Conservation (phyloP, 2,888 invertebrate species). For the Lampropteryx suffumata region DNA sequence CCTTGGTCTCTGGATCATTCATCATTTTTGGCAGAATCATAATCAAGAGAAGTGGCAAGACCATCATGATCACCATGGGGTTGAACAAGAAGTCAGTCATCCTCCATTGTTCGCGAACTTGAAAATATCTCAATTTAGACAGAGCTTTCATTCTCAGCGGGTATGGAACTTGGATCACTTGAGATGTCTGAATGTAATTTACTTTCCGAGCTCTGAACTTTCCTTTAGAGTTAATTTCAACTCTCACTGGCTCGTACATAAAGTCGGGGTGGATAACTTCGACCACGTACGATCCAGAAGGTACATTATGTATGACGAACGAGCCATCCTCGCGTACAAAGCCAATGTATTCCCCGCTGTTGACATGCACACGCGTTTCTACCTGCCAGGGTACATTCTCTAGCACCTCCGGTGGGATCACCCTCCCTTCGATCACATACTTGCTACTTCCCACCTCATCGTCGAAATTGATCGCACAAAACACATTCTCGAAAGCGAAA, state of each 20-base stretch:
- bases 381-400: constrained; percentile 87
- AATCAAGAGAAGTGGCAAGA: constrained; percentile 93
- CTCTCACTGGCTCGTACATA: constrained; percentile 95
- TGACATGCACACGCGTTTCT: constrained; percentile 90
- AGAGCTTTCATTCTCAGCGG: constrained; percentile 94
- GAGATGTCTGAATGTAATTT: constrained; percentile 95
- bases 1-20: constrained; percentile 98
- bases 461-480: constrained; percentile 56
- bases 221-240: constrained; percentile 98
- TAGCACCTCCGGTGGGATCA: constrained; percentile 87
- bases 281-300: constrained; percentile 96
- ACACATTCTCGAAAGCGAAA: constrained; percentile 34
- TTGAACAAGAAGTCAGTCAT: constrained; percentile 97
- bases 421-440: constrained; percentile 91
- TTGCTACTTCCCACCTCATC: constrained; percentile 78
- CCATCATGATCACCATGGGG: constrained; percentile 99
- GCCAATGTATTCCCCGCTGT: constrained; percentile 94
- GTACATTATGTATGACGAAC: constrained; percentile 93
- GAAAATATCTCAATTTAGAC: constrained; percentile 93
- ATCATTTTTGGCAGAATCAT: constrained; percentile 98
- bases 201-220: constrained; percentile 97
- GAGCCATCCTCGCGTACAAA: constrained; percentile 96
- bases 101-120: constrained; percentile 97
- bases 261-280: constrained; percentile 96
- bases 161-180: constrained; percentile 95